Base-by-base conservation (phyloP, 2,113 vertebrate genomes). In the Tetrao urogallus region DNA sequence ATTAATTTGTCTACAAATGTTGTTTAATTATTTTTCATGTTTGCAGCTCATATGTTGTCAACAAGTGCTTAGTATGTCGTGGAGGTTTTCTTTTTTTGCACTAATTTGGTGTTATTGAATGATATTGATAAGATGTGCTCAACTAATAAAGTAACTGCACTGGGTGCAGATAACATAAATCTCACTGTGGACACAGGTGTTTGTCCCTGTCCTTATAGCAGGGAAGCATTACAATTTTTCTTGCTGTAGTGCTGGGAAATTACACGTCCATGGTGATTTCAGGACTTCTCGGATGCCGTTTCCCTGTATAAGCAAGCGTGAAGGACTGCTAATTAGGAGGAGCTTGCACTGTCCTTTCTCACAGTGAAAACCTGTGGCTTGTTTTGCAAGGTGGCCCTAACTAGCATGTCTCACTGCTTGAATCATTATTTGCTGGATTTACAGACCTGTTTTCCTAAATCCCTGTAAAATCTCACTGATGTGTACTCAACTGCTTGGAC, bases 21-120 rank as follows among this genome's bases (percentile, higher is more conserved):
- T 43, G 19, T 45, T 57, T 70, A n/a, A 74, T 21, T 63, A 70
- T 74, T 61, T 90, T 61, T 72, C 40, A 43, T 14, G 6, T 16
- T 54, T 66, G 28, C 0, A 2, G 36, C 20, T 82, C 20, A 1
- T 54, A 5, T 10, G 36, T 69, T 82, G 47, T 61, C n/a, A 75
- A 13, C 12, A 43, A 30, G 36, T 30, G 52, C 27, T 91, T 13
- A 40, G n/a, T 42, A 10, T 3, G 1, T 27, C 18, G 13, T 19
- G 47, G 69, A 83, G 45, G 13, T 34, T 73, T 76, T 1, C 17
- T 38, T 38, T 42, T 81, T 67, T 18, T n/a, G 10, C 52, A 10
- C 36, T 22, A 30, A 28, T 30, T 54, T 17, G 27, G 0, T 34
- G 6, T 42, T 40, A 15, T 15, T 14, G 24, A 16, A 3, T 6